Base-by-base conservation (phyloP, 2,797 vertebrate genomes). In the Sebastes glaucus region DNA sequence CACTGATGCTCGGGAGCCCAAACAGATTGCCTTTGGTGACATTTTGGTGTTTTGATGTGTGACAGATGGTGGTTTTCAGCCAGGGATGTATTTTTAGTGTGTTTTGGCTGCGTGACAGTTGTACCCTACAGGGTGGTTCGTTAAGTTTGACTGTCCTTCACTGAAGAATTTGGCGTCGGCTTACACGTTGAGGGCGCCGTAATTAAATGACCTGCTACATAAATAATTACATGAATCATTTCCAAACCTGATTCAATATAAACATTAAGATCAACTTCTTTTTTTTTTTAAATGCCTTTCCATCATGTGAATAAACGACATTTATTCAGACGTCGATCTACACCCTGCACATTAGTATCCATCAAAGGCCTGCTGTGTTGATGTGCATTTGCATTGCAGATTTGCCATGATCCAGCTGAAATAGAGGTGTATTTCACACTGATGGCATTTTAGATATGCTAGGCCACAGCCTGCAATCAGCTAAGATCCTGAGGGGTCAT, bases 41-140 rank as follows among this genome's bases (percentile, higher is more conserved):
- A 79, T 73, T 84, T 77, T 85, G 78, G 71, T 82, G 83, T 83
- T 90, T 87, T 85, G 84, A 87, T 84, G 82, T 81, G 79, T 23
- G 82, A 46, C 87, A 91, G 91, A 91, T 82, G 90, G 92, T 59
- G 28, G 32, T 81, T 76, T 82, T 80, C 56, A 87, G 32, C 28
- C 68, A 66, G 74, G 67, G 64, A 75, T 73, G 57, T 82, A 82
- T 84, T 84, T 82, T 81, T 46, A 73, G 32, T 42, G 32, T 9
- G 59, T 81, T 87, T 84, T 78, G 67, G 70, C 83, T 74, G 13
- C 1, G 2, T 73, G 70, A 74, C 81, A 83, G 66, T 63, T 23
- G n/a, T 13, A 68, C 25, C 0, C 2, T 38, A 59, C 2, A 77
- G n/a, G 49, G 49, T 46, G 22, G 6, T 35, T 72, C 2, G 38